phyloP scores from a whole-genome alignment of 2,113 vertebrate genomes.

The Paramisgurnus dabryanus region DNA sequence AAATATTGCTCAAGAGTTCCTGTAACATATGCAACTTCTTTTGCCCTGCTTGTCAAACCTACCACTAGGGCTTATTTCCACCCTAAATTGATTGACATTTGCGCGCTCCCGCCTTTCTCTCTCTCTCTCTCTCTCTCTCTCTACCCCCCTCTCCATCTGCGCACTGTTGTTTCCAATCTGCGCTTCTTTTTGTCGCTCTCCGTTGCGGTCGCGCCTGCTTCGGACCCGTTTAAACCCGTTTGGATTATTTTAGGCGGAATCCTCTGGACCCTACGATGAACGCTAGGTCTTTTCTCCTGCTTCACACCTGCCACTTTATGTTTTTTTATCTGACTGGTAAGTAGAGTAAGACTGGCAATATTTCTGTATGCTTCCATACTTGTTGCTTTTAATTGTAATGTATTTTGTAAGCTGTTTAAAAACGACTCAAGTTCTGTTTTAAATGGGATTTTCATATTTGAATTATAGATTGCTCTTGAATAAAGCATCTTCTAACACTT shows the following conservation, averaged over 20 bases:
- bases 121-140: constrained; percentile 38
- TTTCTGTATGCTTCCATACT: constrained; percentile 47
- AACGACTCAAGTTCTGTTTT: neutral
- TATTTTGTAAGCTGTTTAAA: neutral
- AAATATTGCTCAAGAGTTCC: too few species aligned
- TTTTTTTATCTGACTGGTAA: constrained; percentile 67
- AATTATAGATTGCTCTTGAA: too few species aligned
- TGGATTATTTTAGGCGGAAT: constrained; percentile 43
- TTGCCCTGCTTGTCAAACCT: too few species aligned
- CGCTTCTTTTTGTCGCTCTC: constrained; percentile 37
- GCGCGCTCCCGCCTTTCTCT: constrained; percentile 41
- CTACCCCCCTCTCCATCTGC: constrained; percentile 16
- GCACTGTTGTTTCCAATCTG: constrained; percentile 35
- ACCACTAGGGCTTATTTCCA: neutral
- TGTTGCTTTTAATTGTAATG: constrained; percentile 59
- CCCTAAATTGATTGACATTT: constrained; percentile 35
- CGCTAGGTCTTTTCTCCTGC: constrained; percentile 38
- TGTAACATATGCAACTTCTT: too few species aligned
- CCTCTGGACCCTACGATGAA: constrained; percentile 61
- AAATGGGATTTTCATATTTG: too few species aligned
- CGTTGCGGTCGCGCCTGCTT: constrained; percentile 20
- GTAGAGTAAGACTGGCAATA: constrained; percentile 34
- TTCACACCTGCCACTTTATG: constrained; percentile 52
- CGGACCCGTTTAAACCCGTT: constrained; percentile 33
- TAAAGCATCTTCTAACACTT: too few species aligned